These are phyloP conservation scores for Copidosoma floridanum DNA, from an alignment of 1,140 invertebrate species.

Conservation along the genomic window DNA sequence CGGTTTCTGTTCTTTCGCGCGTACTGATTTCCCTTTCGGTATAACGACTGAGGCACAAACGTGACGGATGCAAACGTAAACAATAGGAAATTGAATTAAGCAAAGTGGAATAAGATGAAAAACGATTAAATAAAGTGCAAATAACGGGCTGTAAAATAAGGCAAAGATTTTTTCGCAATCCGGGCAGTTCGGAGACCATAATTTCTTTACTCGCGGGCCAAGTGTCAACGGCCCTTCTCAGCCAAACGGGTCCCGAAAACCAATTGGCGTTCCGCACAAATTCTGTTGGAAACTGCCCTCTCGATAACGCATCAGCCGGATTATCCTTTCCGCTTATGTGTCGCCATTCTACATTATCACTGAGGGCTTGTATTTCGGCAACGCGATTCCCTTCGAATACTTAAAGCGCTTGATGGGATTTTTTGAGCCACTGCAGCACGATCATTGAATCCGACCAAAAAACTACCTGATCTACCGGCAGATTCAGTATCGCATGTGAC, in stretches of 20 bases:
- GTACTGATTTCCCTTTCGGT: background rate
- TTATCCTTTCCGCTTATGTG: slow-evolving; percentile 31
- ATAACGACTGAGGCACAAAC: too few relatives aligned
- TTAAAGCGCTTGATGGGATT: background rate
- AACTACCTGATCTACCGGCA: background rate
- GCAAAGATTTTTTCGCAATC: background rate
- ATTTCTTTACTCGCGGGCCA: background rate
- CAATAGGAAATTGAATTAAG: background rate
- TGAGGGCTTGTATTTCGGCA: slow-evolving; percentile 6
- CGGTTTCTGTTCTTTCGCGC: too few relatives aligned
- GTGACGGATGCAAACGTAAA: too few relatives aligned
- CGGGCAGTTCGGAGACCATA: background rate
- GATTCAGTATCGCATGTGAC: background rate
- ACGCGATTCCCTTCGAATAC: slow-evolving; percentile 16
- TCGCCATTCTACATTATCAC: slow-evolving; percentile 23
- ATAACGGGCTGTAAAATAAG: background rate
- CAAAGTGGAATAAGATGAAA: background rate
- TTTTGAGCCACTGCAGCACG: too few relatives aligned
- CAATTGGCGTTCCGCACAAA: background rate
- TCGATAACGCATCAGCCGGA: slow-evolving; percentile 32
- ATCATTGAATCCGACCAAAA: too few relatives aligned
- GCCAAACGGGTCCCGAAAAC: slow-evolving; percentile 2
- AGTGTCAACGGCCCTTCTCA: background rate
- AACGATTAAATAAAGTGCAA: background rate
- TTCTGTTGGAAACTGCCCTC: slow-evolving; percentile 15